Conservation (phyloP, 1,140 invertebrate genomes). For the Sweltsa coloradensis region DNA sequence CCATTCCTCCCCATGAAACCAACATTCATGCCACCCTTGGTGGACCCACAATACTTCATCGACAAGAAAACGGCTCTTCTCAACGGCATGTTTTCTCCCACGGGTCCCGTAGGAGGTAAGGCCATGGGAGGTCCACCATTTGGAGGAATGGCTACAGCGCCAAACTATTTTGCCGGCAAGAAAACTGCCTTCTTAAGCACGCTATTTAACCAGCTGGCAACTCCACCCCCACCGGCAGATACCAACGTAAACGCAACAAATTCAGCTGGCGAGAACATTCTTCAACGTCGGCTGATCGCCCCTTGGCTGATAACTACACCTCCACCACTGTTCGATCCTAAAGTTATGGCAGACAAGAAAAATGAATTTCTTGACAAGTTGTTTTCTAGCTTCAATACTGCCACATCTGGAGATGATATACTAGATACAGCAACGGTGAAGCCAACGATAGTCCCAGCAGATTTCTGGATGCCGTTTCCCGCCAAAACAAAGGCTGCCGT, state of each 20-base stretch:
- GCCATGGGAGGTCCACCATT: not conserved
- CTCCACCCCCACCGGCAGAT: slow-evolving; percentile 17
- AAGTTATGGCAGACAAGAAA: no score
- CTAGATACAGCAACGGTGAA: no score
- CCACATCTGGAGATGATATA: no score
- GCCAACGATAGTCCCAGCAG: no score
- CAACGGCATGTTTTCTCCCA: slow-evolving; percentile 23
- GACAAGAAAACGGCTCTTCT: slow-evolving; percentile 28
- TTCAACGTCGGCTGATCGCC: no score
- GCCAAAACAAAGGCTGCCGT: no score
- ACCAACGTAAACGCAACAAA: not conserved
- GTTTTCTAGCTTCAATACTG: no score
- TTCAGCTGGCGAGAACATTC: not conserved
- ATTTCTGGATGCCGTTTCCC: no score
- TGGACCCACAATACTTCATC: slow-evolving; percentile 26
- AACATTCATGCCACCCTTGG: slow-evolving; percentile 15
- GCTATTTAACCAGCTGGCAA: slow-evolving; percentile 20
- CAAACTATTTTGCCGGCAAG: slow-evolving; percentile 13
- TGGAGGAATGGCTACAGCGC: slow-evolving; percentile 1
- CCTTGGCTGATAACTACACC: no score
- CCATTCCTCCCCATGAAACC: slow-evolving; percentile 15
- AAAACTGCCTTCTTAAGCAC: slow-evolving; percentile 14
- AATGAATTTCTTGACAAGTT: no score
- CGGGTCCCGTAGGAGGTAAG: not conserved
- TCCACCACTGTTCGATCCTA: no score